phyloP scores from a whole-genome alignment of 1,140 invertebrate species.

The Panagrolaimus sp. region DNA sequence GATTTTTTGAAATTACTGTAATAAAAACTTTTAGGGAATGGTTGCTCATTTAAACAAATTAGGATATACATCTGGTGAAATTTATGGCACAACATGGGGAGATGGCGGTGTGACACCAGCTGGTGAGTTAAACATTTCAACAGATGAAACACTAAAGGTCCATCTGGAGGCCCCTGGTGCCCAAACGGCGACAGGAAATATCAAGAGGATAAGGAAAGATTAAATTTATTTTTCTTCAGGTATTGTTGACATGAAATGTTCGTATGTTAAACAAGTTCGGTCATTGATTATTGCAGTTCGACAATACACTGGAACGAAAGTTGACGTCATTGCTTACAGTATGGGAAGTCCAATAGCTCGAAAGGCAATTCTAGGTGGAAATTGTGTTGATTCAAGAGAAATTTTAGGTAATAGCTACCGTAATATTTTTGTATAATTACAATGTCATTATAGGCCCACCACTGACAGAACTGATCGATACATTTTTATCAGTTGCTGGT shows the following conservation, averaged over 20 bases:
- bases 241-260: constrained; percentile 44
- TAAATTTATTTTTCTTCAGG: constrained; percentile 23
- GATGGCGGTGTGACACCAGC: constrained; percentile 24
- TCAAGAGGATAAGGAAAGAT: too few relatives aligned
- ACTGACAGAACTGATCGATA: constrained; percentile 46
- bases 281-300: constrained; percentile 44
- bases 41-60: constrained; percentile 21
- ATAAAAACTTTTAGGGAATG: constrained; percentile 33
- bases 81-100: constrained; percentile 45
- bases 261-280: constrained; percentile 32
- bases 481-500: constrained; percentile 43
- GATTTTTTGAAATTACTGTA: not conserved
- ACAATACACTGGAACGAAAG: constrained; percentile 43
- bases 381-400: constrained; percentile 45
- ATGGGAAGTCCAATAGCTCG: constrained; percentile 42
- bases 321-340: constrained; percentile 41
- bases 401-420: constrained; percentile 7
- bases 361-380: constrained; percentile 40
- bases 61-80: constrained; percentile 32
- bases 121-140: too few relatives aligned
- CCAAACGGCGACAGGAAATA: too few relatives aligned
- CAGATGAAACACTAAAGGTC: too few relatives aligned
- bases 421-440: not conserved
- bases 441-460: constrained; percentile 24
- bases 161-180: too few relatives aligned